A percentile compares a stretch with the other conserved stretches of the same genome.
These are phyloP conservation scores for Diacarnus erythraeanus DNA, from an alignment of 37 sponge, comb jelly and placozoan genomes.

Conservation along the genomic window DNA sequence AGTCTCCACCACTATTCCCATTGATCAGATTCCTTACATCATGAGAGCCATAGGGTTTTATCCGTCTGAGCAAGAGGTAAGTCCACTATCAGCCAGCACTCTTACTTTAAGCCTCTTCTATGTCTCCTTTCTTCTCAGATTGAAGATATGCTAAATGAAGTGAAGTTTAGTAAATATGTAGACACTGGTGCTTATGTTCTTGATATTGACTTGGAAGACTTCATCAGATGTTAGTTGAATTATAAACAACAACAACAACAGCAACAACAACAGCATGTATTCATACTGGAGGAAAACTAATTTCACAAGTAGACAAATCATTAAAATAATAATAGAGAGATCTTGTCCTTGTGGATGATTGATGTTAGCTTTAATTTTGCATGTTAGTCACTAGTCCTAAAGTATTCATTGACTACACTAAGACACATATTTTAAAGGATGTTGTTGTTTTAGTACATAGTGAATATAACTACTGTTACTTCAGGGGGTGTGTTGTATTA, in stretches of 20 bases:
- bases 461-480: background rate
- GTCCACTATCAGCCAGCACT: background rate
- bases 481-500: no score
- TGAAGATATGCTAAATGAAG: constrained; percentile 94
- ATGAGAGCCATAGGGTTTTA: constrained; percentile 98
- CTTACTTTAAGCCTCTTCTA: background rate
- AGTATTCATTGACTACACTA: no score
- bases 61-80: constrained; percentile 95
- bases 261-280: no score
- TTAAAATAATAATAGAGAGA: no score
- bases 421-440: background rate
- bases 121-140: constrained; percentile 48
- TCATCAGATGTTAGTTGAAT: constrained; percentile 80
- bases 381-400: no score
- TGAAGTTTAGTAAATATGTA: constrained; percentile 94
- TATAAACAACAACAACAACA: no score
- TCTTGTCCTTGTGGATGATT: no score
- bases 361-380: no score
- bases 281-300: no score
- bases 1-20: constrained; percentile 69
- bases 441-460: no score
- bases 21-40: constrained; percentile 87
- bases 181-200: constrained; percentile 77
- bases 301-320: background rate
- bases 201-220: constrained; percentile 73